A percentile compares a stretch with the other conserved stretches of the same genome.
phyloP scores from a whole-genome alignment of 2,888 invertebrate species.

The Drosophila incognita region DNA sequence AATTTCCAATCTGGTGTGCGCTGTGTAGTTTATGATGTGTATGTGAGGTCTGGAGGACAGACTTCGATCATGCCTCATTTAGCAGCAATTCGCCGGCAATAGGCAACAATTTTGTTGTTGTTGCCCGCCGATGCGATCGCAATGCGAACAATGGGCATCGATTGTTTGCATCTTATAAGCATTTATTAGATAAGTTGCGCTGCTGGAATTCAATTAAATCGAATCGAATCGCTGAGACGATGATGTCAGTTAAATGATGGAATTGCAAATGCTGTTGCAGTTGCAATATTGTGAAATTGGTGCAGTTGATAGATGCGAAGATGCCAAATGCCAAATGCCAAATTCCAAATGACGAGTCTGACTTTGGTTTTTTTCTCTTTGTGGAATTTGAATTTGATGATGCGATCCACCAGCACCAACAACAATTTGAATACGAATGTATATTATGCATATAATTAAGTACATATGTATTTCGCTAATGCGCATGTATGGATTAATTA shows the following conservation, averaged over 20 bases:
- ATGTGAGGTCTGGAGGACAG: constrained; percentile 4
- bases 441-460: constrained; percentile 17
- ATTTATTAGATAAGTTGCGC: constrained; percentile 47
- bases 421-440: neutral
- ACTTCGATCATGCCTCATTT: constrained; percentile 57
- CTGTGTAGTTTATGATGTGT: constrained; percentile 33
- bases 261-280: constrained; percentile 11
- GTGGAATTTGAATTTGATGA: neutral
- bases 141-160: constrained; percentile 53
- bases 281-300: constrained; percentile 29
- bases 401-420: neutral
- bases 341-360: neutral
- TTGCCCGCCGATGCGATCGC: constrained; percentile 14
- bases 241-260: constrained; percentile 52
- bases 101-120: constrained; percentile 35
- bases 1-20: constrained; percentile 27
- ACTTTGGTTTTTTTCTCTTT: neutral
- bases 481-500: constrained; percentile 40
- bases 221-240: constrained; percentile 27
- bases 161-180: constrained; percentile 46
- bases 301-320: constrained; percentile 30
- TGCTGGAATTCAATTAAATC: constrained; percentile 38
- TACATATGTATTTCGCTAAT: constrained; percentile 20
- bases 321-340: constrained; percentile 8
- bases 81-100: constrained; percentile 40